Conservation (phyloP, 2,113 vertebrate species). For the Clinocottus analis region DNA sequence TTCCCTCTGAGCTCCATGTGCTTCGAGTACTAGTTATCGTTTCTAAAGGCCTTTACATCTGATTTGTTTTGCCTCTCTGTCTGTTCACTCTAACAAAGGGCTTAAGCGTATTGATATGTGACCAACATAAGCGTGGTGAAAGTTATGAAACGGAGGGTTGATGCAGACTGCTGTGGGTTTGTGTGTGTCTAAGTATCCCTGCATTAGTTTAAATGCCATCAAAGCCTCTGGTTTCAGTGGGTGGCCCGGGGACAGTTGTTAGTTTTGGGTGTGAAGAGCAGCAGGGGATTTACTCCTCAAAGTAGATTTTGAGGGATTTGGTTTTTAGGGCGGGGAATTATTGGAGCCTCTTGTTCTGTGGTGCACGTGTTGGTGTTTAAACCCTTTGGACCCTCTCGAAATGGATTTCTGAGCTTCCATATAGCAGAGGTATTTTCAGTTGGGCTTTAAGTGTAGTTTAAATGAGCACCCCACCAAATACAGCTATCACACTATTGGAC, state of each 20-base stretch:
- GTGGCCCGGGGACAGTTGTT: constrained; percentile 64
- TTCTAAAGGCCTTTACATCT: neutral
- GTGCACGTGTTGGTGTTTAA: constrained; percentile 56
- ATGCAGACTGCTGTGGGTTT: neutral
- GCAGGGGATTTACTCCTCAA: constrained; percentile 65
- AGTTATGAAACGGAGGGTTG: constrained; percentile 23
- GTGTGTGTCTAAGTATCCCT: neutral
- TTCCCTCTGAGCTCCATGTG: constrained; percentile 43
- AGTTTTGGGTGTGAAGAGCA: constrained; percentile 70
- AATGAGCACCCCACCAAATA: neutral
- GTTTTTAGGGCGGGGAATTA: constrained; percentile 46
- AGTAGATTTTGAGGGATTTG: constrained; percentile 76
- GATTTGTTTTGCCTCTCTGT: neutral
- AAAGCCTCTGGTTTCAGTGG: constrained; percentile 51
- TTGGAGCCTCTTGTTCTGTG: constrained; percentile 37
- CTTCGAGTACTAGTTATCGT: constrained; percentile 1
- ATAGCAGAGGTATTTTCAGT: constrained; percentile 14
- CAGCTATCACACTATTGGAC: neutral
- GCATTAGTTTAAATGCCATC: constrained; percentile 41
- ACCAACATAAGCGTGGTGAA: constrained; percentile 15
- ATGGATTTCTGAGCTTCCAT: constrained; percentile 5
- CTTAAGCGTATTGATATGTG: neutral
- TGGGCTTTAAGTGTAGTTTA: neutral
- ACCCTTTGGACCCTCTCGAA: constrained; percentile 45
- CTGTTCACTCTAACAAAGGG: neutral